phyloP scores from a whole-genome alignment of 2,113 vertebrate genomes.

The Catharus bicknelli region DNA sequence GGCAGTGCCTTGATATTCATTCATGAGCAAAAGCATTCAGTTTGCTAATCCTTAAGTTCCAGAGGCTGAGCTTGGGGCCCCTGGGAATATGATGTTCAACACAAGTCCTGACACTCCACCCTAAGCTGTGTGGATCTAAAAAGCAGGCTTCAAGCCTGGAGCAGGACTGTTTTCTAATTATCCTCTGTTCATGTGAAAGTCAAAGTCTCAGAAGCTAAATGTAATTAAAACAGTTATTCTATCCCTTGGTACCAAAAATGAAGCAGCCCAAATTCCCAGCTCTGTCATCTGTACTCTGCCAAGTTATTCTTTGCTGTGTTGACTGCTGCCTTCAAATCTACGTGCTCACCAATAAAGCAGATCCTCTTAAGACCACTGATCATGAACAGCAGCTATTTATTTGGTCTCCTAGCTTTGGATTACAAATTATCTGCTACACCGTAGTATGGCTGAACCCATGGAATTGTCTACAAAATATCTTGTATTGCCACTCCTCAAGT shows the following conservation, averaged over 20 bases:
- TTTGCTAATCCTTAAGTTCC: conserved; percentile 33
- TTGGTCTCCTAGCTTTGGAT: neutral
- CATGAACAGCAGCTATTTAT: neutral
- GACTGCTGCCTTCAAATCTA: neutral
- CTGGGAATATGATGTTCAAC: neutral
- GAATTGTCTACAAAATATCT: neutral
- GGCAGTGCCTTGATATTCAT: conserved; percentile 5
- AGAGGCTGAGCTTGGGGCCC: neutral
- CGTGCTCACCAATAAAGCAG: fast-evolving
- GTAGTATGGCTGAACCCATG: fast-evolving
- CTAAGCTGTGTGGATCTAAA: conserved; percentile 5
- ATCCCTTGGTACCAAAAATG: neutral
- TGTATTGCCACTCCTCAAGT: neutral
- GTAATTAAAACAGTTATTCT: conserved; percentile 29
- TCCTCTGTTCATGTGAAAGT: neutral
- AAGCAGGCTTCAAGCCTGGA: conserved; percentile 28
- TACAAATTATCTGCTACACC: neutral
- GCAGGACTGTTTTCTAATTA: conserved; percentile 47
- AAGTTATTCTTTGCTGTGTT: neutral
- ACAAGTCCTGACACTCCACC: conserved; percentile 27
- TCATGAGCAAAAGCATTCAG: neutral
- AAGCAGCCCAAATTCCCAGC: neutral
- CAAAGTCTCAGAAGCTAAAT: neutral
- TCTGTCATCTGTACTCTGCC: neutral
- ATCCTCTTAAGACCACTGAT: neutral